Conservation (phyloP, 2,113 vertebrate genomes). For the Sinosuthora webbiana region DNA sequence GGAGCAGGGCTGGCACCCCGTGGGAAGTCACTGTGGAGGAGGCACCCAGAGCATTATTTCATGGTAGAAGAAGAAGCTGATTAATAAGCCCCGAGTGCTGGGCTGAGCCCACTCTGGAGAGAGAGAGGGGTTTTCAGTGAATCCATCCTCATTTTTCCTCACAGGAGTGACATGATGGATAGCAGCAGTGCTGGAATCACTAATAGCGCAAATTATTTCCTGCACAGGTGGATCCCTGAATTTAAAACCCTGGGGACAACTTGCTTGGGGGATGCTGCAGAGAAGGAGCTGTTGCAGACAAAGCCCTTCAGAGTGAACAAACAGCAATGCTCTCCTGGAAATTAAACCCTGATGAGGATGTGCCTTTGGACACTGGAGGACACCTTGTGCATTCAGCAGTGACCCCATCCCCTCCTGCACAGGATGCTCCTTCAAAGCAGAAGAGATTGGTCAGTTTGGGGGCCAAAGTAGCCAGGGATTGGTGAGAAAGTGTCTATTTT, state of each 20-base stretch:
- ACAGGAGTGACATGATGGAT: neutral
- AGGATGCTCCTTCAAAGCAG: neutral
- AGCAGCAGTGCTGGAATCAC: neutral
- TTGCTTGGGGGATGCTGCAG: neutral
- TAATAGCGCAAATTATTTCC: neutral
- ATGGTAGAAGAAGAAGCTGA: neutral
- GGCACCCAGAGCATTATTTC: neutral
- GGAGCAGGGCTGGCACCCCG: neutral
- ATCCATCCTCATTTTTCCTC: neutral
- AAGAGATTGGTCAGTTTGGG: neutral
- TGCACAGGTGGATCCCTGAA: neutral
- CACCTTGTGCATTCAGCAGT: neutral
- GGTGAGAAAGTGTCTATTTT: neutral
- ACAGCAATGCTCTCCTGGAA: accelerated
- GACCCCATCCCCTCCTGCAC: neutral
- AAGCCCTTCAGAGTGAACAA: neutral
- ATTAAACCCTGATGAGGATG: neutral
- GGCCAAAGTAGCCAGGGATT: neutral
- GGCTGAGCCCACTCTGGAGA: neutral
- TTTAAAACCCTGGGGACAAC: neutral
- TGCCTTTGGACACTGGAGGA: neutral
- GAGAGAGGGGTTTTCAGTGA: neutral
- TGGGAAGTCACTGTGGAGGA: neutral
- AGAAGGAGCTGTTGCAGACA: neutral
- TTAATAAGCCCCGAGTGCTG: neutral